Evolutionary conservation across 1,140 invertebrate species (phyloP).

Genomic region (Drosophila miranda): DNA sequence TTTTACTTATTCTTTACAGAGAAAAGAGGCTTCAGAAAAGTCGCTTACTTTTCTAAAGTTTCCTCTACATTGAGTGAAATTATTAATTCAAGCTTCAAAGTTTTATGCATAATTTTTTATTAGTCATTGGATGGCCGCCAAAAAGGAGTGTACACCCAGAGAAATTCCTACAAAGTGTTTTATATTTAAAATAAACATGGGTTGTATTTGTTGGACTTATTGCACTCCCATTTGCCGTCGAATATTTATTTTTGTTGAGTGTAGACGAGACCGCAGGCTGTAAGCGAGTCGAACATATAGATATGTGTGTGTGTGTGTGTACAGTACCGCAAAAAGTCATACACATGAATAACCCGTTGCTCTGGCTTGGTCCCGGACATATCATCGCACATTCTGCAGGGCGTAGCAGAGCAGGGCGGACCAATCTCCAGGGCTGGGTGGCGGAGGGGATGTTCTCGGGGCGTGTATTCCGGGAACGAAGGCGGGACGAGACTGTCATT

Average conservation of each 20-base stretch:
- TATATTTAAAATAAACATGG: too few species aligned
- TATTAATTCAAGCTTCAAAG: too few species aligned
- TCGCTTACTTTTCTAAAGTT: too few species aligned
- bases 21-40: not conserved
- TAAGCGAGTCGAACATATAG: constrained; percentile 2
- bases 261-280: constrained; percentile 23
- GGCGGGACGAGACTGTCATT: constrained; percentile 9
- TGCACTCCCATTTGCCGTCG: too few species aligned
- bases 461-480: too few species aligned
- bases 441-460: not conserved
- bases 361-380: constrained; percentile 12
- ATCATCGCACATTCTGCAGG: constrained; percentile 26
- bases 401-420: too few species aligned
- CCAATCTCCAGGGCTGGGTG: constrained; percentile 1
- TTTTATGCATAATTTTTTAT: not conserved
- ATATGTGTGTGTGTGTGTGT: not conserved
- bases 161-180: too few species aligned
- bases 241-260: constrained; percentile 10
- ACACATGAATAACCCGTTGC: constrained; percentile 45
- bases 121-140: not conserved
- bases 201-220: too few species aligned
- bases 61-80: too few species aligned
- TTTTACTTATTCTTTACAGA: too few species aligned
- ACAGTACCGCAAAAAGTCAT: not conserved
- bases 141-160: not conserved